Evolutionary conservation across 1,140 invertebrate genomes (phyloP).

Genomic region (Pantala flavescens): DNA sequence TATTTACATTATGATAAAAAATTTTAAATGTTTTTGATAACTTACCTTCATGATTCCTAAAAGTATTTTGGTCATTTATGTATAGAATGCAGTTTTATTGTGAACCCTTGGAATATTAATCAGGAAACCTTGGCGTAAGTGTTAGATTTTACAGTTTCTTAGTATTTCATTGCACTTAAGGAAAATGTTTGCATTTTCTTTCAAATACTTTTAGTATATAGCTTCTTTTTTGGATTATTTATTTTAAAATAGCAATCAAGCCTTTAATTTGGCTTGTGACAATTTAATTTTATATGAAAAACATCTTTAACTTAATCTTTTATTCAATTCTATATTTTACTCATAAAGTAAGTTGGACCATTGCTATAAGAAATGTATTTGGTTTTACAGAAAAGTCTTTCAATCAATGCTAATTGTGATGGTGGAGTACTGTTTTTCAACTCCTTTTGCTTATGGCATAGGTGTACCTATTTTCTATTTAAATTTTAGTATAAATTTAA

Average conservation of each 20-base stretch:
- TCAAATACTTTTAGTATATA: not conserved
- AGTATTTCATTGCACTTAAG: not conserved
- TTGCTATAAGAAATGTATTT: too few relatives aligned
- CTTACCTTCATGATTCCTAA: too few relatives aligned
- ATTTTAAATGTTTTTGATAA: too few relatives aligned
- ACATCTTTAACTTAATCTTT: too few relatives aligned
- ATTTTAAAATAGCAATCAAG: not conserved
- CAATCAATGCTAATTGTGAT: not conserved
- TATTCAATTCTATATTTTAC: too few relatives aligned
- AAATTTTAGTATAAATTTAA: not conserved
- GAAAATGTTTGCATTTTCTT: not conserved
- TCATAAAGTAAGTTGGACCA: too few relatives aligned
- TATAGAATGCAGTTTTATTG: too few relatives aligned
- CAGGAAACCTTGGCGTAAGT: not conserved
- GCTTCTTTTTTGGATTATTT: not conserved
- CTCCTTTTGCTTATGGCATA: not conserved
- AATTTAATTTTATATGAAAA: too few relatives aligned
- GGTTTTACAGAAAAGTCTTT: not conserved
- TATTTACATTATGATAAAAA: too few relatives aligned
- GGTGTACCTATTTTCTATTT: conserved; percentile 3
- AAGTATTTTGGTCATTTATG: too few relatives aligned
- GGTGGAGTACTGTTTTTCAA: not conserved
- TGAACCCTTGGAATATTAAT: too few relatives aligned
- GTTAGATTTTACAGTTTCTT: not conserved
- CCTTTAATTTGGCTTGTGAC: not conserved